A percentile compares a stretch with the other conserved stretches of the same genome.
These are phyloP conservation scores for Oreochromis spilurus DNA, from an alignment of 2,113 vertebrate genomes.

Conservation along the genomic window DNA sequence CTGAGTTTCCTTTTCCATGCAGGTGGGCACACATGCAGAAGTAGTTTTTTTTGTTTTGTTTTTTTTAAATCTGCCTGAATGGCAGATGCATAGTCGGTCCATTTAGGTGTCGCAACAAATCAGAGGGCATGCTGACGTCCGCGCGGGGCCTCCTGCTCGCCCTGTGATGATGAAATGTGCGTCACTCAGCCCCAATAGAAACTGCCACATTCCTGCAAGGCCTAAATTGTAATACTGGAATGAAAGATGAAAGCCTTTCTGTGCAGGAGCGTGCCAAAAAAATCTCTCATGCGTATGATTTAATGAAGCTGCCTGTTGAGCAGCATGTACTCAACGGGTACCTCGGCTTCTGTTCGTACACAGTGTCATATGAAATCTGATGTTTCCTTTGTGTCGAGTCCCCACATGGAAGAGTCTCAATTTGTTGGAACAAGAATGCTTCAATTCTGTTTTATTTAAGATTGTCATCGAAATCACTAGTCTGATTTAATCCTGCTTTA, in stretches of 20 bases:
- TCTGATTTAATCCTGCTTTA: background rate
- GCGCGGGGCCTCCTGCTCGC: background rate
- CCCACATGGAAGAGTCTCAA: background rate
- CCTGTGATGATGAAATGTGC: background rate
- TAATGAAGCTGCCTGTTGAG: background rate
- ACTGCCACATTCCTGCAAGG: background rate
- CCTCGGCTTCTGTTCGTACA: background rate
- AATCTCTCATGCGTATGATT: background rate
- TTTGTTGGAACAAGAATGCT: background rate
- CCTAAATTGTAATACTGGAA: background rate
- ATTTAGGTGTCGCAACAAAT: background rate
- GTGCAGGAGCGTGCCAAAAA: background rate
- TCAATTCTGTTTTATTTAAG: background rate
- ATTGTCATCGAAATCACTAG: background rate
- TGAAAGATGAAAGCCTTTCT: background rate
- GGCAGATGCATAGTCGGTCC: background rate
- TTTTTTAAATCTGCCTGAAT: background rate
- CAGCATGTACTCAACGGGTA: background rate
- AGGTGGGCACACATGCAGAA: background rate
- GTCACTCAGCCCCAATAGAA: background rate
- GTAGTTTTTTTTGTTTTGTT: fast-evolving
- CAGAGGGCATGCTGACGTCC: background rate
- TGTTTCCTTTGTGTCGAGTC: background rate
- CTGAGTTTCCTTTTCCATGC: background rate
- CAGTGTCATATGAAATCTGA: background rate